Evolutionary conservation across 2,888 invertebrate genomes (phyloP), one percentile per base, ranked within the genome.

Genomic region (Drosophila cognata): DNA sequence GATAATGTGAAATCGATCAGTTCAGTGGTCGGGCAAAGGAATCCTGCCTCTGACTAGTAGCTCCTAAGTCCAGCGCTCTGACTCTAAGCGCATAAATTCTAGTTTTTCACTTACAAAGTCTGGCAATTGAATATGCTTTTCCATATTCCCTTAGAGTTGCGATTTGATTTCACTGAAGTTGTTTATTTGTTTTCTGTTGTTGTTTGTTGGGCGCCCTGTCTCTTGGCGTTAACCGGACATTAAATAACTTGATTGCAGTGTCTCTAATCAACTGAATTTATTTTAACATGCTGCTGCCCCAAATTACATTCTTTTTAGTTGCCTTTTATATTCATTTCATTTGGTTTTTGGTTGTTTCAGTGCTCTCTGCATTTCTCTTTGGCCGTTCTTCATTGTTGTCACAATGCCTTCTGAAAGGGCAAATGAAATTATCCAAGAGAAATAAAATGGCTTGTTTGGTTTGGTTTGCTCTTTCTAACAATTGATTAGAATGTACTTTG

Each of bases 1-100:
- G 58, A 59, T 59, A 77, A 76, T 78, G 71, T 86, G 84, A 74
- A 86, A 88, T 88, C 86, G 84, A 88, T 88, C 84, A 81, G 80
- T 61, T 58, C 64, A 71, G 63, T 74, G 79, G 68, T 50, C 66
- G 68, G 66, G 46, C 60, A 53, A 38, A 50, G 50, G 41, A 46
- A 16, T 46, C 8, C 7, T 16, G 25, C 57, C 31, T 33, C 53
- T 4, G n/a, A n/a, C 51, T 52, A 16, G 29, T 59, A 16, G 46
- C 61, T 38, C 13, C 53, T 60, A 31, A 51, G 51, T 46, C 18
- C 56, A 25, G 16, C 41, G 55, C n/a, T 18, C 28, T 62, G 52
- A 50, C 67, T 41, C 28, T 25, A 28, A 13, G 25, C 55, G 31
- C 33, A 36, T 64, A 61, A 59, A 61, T 58, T 53, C 50, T 53